Base-by-base conservation (phyloP, 2,888 invertebrate species). In the Watsonalla binaria region DNA sequence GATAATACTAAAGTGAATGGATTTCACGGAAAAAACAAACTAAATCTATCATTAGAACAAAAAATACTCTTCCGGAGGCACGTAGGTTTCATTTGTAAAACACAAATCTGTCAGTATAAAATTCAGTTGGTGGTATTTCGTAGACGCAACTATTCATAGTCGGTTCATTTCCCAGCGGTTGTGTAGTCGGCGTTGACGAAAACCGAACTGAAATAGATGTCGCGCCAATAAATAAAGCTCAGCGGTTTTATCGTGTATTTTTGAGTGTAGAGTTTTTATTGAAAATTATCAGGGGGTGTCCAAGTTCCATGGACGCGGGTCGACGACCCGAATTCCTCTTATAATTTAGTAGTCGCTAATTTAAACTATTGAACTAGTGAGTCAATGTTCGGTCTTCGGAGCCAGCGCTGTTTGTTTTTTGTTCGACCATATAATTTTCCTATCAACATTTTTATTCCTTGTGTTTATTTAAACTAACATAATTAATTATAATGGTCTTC, bases 41-140 rank as follows among this genome's bases (percentile, higher is more conserved):
- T 75, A 75, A 76, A 79, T 76, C 74, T 69, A 69, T 79, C 77
- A 72, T 60, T 70, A 66, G 54, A 54, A 57, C 55, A 70, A 74
- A 65, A 77, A 81, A 78, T 70, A 68, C 63, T 72, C 74, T 75
- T 79, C 78, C 78, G 72, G 72, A 57, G 61, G 65, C 54, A 60
- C 75, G 76, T 72, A 74, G 68, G 72, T 80, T 80, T 78, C 77
- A 79, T 78, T 75, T 82, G 82, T 81, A 78, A 79, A 76, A 79
- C 86, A 88, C 89, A 89, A 89, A 88, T 88, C 88, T 88, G 84
- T 90, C 90, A 84, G 63, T 81, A 64, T 57, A 64, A 65, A 75
- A 72, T 78, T 82, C 74, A 73, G 78, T 74, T 71, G 69, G 72
- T 64, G 61, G 69, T 71, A 68, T 72, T 73, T 72, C 68, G 70